Conservation (phyloP, 2,797 vertebrate species). For the Ctenopoma kingsleyae region DNA sequence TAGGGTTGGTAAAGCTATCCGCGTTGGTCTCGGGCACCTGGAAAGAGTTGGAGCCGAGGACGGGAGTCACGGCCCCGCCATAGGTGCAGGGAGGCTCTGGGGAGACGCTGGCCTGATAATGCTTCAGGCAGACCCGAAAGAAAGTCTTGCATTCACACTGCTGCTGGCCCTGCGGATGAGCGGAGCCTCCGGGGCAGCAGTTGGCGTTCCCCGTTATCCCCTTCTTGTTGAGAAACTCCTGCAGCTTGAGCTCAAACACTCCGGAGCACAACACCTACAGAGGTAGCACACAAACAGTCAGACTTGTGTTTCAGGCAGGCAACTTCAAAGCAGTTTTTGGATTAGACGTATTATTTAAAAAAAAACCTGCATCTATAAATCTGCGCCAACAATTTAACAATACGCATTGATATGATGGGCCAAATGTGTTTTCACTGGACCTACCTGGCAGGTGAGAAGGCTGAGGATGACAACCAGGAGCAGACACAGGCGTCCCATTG, state of each 20-base stretch:
- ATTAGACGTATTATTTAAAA: background rate
- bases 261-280: constrained; percentile 91
- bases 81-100: constrained; percentile 98
- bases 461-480: constrained; percentile 87
- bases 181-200: constrained; percentile 89
- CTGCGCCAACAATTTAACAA: background rate
- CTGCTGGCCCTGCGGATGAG: constrained; percentile 80
- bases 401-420: background rate
- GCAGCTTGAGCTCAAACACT: constrained; percentile 96
- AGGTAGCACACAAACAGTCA: constrained; percentile 25
- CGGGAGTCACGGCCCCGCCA: constrained; percentile 94
- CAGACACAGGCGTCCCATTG: constrained; percentile 91
- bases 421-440: constrained; percentile 22
- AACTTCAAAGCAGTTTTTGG: background rate
- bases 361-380: background rate
- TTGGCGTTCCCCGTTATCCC: constrained; percentile 90
- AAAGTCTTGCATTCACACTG: constrained; percentile 98
- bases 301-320: constrained; percentile 7
- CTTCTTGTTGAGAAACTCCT: constrained; percentile 98
- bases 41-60: constrained; percentile 97
- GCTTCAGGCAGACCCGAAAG: constrained; percentile 97
- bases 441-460: constrained; percentile 92
- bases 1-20: constrained; percentile 94
- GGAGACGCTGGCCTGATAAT: constrained; percentile 95
- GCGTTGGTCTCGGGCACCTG: constrained; percentile 91